Base-by-base conservation (phyloP, 2,113 vertebrate species). In the Hyaena hyaena region DNA sequence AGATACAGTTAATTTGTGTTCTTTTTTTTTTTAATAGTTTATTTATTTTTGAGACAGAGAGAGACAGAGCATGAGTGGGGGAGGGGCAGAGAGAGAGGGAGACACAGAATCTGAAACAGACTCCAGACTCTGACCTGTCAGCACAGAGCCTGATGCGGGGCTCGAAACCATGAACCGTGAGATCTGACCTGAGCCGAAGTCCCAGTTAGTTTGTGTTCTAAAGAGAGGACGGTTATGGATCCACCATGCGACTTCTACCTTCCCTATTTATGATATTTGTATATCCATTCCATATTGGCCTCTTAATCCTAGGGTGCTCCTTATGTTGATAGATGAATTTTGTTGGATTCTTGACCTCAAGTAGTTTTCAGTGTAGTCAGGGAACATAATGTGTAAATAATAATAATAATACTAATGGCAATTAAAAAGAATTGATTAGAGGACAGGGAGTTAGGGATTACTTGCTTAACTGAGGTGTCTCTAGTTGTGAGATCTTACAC, bases 141-240 rank as follows among this genome's bases (percentile, higher is more conserved):
- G 39, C 39, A 39, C 39, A 39, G 39, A 39, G 39, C 3, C 39
- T 39, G 39, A 39, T 39, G 39, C 39, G 39, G 39, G 39, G 39
- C 39, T 39, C 39, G 4, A 39, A 39, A 39, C 39, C 39, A 39
- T 39, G 39, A 39, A 39, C 39, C 3, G 39, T 39, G 39, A 39
- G 39, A 39, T 39, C 39, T 39, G 39, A 39, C 39, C 39, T 39
- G 39, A 39, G 39, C 39, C 4, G 39, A 39, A 39, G 39, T 39
- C 39, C 39, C 15, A 61, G 81, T 50, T 10, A 95, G 21, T n/a
- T 31, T 35, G 39, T 73, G 15, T 45, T 90, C 53, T 26, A 83
- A 63, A 45, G 10, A 76, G 2, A 82, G 4, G 1, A 68, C 0
- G 0, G 3, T 45, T 45, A 53, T 15, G 9, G 16, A 19, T 15